Conservation (phyloP, 2,888 invertebrate species). For the Himalopsyche kuldschensis region DNA sequence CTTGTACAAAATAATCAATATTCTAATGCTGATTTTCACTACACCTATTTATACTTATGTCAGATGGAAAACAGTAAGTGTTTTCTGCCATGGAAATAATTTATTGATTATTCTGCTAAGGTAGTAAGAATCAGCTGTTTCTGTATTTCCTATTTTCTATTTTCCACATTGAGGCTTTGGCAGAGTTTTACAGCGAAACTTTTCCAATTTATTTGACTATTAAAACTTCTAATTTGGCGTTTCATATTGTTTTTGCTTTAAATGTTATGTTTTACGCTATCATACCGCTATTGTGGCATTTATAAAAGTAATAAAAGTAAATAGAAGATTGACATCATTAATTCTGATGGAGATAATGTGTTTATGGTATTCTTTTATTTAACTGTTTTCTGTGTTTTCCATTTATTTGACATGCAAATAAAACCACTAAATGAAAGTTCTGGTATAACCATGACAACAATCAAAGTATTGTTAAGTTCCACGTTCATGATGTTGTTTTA, state of each 20-base stretch:
- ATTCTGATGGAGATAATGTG: background rate
- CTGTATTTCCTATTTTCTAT: background rate
- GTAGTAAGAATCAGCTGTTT: background rate
- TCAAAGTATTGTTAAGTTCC: background rate
- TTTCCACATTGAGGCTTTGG: background rate
- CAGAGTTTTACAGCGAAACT: background rate
- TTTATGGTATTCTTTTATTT: background rate
- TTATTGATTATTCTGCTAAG: background rate
- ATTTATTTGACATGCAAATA: background rate
- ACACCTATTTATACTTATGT: background rate
- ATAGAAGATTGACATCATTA: background rate
- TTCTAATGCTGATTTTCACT: background rate
- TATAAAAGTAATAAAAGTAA: background rate
- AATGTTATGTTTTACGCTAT: background rate
- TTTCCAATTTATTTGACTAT: background rate
- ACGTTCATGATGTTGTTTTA: background rate
- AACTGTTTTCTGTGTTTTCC: background rate
- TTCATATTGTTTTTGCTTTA: background rate
- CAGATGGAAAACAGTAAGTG: background rate
- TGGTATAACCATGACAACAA: background rate
- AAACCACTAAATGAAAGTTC: background rate
- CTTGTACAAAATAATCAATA: background rate
- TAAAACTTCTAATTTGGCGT: background rate
- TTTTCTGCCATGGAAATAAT: background rate
- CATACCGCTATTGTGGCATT: background rate